Base-by-base conservation (phyloP, 2,113 vertebrate species). In the Pteruthius melanotis region DNA sequence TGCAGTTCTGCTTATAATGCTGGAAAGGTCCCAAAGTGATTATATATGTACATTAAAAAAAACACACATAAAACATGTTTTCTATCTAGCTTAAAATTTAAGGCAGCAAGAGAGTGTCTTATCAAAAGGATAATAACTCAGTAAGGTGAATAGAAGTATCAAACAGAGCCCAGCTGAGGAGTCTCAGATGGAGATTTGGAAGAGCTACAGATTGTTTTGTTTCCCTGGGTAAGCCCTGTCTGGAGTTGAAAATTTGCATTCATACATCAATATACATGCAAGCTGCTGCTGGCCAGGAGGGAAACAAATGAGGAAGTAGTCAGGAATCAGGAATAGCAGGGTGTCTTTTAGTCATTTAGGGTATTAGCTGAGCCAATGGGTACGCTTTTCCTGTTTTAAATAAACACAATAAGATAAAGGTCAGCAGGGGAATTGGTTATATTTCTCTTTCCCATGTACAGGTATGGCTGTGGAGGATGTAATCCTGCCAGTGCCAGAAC, bases 331-430 rank as follows among this genome's bases (percentile, higher is more conserved):
- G 76, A 93, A 66, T 83, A 86, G 93, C 75, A 93, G 94, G 64
- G 84, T 94, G 88, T 59, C 89, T 97, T 86, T 87, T 30, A 76
- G 95, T 91, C 88, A 94, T 94, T 93, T 80, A 91, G 91, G 93
- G 87, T 91, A 77, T 76, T 88, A 85, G 59, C 82, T 88, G 79
- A 83, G 78, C 87, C 92, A 86, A 74, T 75, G 84, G 86, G 78
- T 66, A 95, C 2, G 54, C 69, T 94, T 79, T 97, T 95, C 96
- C 94, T 95, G 93, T 95, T 94, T 94, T 74, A 97, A 95, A 90
- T 44, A 91, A 92, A 63, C 84, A 96, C 91, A 95, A 84, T 96
- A 61, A 94, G 76, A 94, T 93, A 96, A 95, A 97, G 93, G 88
- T 87, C 95, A 95, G 84, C 76, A 79, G 91, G 93, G 93, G 95